phyloP scores from a whole-genome alignment of 2,888 invertebrate species.

The Diadromus collaris region DNA sequence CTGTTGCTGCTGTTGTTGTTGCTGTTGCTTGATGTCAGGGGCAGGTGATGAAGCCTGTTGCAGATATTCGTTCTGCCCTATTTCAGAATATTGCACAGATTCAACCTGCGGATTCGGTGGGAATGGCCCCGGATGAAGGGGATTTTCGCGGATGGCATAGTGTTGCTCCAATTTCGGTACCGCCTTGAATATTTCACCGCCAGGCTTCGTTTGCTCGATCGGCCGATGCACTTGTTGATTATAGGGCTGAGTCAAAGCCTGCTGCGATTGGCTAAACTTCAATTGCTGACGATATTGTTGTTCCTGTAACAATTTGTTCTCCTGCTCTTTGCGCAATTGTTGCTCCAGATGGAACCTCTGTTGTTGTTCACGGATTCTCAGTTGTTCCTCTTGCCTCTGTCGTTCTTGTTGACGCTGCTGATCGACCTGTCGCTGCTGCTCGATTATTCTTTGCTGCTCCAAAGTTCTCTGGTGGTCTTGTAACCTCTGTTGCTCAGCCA shows the following conservation, averaged over 20 bases:
- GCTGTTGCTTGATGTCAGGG: constrained; percentile 62
- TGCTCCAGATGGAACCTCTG: constrained; percentile 71
- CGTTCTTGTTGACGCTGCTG: constrained; percentile 71
- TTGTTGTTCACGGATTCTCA: constrained; percentile 71
- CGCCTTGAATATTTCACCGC: constrained; percentile 88
- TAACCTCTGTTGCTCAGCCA: constrained; percentile 75
- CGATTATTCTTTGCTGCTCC: constrained; percentile 65
- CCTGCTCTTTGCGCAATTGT: constrained; percentile 75
- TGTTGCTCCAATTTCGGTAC: constrained; percentile 92
- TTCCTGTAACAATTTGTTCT: constrained; percentile 69
- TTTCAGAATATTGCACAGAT: constrained; percentile 63
- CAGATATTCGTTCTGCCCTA: constrained; percentile 81
- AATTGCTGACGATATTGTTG: constrained; percentile 78
- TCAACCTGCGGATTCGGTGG: constrained; percentile 73
- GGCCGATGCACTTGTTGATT: constrained; percentile 74
- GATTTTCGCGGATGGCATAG: constrained; percentile 78
- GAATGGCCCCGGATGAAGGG: constrained; percentile 77
- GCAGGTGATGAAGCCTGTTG: constrained; percentile 75
- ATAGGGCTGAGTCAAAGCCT: constrained; percentile 80
- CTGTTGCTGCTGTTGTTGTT: constrained; percentile 38
- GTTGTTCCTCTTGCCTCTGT: constrained; percentile 66
- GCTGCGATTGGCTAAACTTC: constrained; percentile 69
- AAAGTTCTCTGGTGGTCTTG: constrained; percentile 75
- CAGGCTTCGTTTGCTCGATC: constrained; percentile 77
- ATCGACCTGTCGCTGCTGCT: constrained; percentile 65